phyloP scores from a whole-genome alignment of 2,113 vertebrate species.

The Peromyscus maniculatus region DNA sequence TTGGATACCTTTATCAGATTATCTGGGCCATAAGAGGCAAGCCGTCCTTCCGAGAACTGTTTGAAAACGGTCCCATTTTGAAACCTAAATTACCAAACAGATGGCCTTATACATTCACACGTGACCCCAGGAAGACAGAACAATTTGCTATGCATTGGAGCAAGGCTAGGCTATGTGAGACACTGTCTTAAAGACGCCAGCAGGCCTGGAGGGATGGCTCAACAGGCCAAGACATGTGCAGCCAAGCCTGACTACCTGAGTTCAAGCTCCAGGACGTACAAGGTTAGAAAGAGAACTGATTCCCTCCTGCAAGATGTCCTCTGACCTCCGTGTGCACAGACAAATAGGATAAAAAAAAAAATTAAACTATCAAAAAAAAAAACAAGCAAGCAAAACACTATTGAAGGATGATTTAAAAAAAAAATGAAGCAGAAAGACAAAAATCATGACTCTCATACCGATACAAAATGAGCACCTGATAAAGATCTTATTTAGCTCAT shows the following conservation, averaged over 20 bases:
- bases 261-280: not conserved
- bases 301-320: accelerated
- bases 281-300: too few relatives aligned
- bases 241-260: not conserved
- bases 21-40: not conserved
- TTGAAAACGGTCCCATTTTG: not conserved
- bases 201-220: too few relatives aligned
- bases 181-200: not conserved
- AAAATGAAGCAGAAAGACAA: not conserved
- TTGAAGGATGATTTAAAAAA: not conserved
- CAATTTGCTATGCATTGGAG: not conserved
- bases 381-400: not conserved
- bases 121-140: not conserved
- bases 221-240: not conserved
- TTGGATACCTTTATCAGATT: not conserved
- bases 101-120: not conserved
- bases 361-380: not conserved
- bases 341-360: not conserved
- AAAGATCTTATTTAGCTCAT: not conserved
- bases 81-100: not conserved
- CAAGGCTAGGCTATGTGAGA: too few relatives aligned
- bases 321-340: not conserved
- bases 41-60: not conserved
- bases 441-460: not conserved
- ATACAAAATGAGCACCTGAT: not conserved